Conservation (phyloP, 2,888 invertebrate species). For the Acrobasis repandana region DNA sequence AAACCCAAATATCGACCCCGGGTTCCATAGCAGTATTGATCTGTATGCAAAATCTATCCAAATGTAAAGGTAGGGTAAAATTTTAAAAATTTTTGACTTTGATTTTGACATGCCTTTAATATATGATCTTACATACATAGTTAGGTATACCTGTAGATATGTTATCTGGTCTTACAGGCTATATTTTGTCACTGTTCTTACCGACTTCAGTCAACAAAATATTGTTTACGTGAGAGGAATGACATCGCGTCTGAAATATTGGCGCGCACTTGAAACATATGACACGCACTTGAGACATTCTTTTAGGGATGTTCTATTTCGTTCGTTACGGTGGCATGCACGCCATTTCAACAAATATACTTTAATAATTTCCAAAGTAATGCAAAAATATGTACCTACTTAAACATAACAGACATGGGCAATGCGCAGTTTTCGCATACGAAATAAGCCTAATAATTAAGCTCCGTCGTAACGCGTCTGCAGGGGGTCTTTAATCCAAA, state of each 20-base stretch:
- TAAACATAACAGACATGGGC: neutral
- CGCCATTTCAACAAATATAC: too few species aligned
- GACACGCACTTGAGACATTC: slow-evolving; percentile 8
- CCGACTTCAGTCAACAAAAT: slow-evolving; percentile 13
- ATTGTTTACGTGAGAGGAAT: slow-evolving; percentile 10
- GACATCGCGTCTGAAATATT: slow-evolving; percentile 1
- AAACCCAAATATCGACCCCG: too few species aligned
- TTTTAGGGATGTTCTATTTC: neutral
- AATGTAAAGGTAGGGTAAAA: too few species aligned
- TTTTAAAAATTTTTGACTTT: too few species aligned
- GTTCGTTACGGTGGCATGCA: too few species aligned
- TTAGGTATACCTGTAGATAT: too few species aligned
- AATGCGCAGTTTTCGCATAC: slow-evolving; percentile 12
- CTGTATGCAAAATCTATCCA: too few species aligned
- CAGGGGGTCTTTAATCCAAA: slow-evolving; percentile 12
- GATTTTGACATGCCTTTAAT: too few species aligned
- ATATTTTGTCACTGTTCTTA: slow-evolving; percentile 11
- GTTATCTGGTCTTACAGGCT: neutral
- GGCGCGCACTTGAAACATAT: slow-evolving; percentile 10
- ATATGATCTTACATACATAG: too few species aligned
- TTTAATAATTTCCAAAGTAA: too few species aligned
- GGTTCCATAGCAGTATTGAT: too few species aligned
- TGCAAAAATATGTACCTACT: neutral
- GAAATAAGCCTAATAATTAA: slow-evolving; percentile 18
- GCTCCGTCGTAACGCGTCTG: slow-evolving; percentile 10